Conservation (phyloP, 2,888 invertebrate species). For the Oligia latruncula region DNA sequence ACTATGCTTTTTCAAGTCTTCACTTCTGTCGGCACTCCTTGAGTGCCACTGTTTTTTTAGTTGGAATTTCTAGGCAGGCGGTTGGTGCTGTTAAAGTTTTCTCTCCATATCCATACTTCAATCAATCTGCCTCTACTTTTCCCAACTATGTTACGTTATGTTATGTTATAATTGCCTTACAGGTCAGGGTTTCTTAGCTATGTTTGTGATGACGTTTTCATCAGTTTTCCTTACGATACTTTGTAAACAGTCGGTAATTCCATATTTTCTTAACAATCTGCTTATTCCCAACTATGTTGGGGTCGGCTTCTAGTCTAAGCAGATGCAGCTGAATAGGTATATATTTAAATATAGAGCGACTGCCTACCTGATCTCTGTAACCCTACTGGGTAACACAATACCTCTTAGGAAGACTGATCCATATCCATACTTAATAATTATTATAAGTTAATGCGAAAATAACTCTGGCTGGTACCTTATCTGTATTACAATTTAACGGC, state of each 20-base stretch:
- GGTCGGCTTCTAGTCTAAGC: not conserved
- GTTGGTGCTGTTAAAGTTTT: not conserved
- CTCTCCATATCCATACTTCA: not conserved
- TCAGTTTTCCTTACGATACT: too few relatives aligned
- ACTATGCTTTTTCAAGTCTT: too few relatives aligned
- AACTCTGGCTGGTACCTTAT: not conserved
- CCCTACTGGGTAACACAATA: not conserved
- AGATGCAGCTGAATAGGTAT: not conserved
- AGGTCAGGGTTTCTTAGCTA: too few relatives aligned
- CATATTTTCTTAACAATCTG: too few relatives aligned
- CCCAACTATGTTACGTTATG: not conserved
- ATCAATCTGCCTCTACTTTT: not conserved
- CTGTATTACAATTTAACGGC: too few relatives aligned
- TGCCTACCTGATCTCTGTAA: not conserved
- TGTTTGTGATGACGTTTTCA: too few relatives aligned
- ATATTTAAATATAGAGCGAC: not conserved
- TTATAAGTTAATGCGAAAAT: not conserved
- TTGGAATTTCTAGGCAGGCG: not conserved
- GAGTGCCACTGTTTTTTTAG: too few relatives aligned
- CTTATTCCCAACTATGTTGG: not conserved
- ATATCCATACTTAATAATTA: not conserved
- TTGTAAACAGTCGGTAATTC: too few relatives aligned
- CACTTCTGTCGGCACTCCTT: too few relatives aligned
- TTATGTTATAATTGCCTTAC: too few relatives aligned
- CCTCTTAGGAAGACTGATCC: not conserved